These are phyloP conservation scores for Drosophila leonis DNA, from an alignment of 2,888 invertebrate genomes.

Conservation along the genomic window DNA sequence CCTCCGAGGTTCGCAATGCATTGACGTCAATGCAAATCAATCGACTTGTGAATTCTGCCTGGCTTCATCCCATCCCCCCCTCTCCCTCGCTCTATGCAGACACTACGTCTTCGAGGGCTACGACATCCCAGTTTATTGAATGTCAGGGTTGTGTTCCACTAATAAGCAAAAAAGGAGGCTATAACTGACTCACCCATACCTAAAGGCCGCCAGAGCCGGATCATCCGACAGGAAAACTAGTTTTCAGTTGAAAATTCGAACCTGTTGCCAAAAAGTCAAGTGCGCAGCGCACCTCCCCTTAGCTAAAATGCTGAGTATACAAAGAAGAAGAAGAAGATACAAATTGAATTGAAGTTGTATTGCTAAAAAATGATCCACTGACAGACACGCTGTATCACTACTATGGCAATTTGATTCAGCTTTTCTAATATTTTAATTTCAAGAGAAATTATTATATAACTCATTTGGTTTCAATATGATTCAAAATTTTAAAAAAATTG, in stretches of 20 bases:
- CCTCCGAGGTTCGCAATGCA: slow-evolving; percentile 33
- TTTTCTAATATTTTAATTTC: no score
- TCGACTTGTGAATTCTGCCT: slow-evolving; percentile 43
- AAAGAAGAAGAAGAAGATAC: neutral
- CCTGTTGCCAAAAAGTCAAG: slow-evolving; percentile 30
- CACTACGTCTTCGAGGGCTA: slow-evolving; percentile 42
- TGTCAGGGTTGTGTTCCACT: slow-evolving; percentile 76
- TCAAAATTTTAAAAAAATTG: no score
- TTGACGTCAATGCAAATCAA: slow-evolving; percentile 80
- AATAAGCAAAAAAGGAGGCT: slow-evolving; percentile 40
- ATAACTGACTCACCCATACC: slow-evolving; percentile 62
- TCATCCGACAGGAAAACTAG: slow-evolving; percentile 30
- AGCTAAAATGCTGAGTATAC: neutral
- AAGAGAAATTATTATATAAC: neutral
- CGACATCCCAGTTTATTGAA: slow-evolving; percentile 44
- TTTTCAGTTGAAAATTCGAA: slow-evolving; percentile 24
- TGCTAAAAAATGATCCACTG: neutral
- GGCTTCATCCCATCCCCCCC: slow-evolving; percentile 3
- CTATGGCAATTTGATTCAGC: neutral
- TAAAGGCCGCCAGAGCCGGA: slow-evolving; percentile 45
- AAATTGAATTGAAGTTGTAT: neutral
- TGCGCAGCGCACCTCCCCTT: slow-evolving; percentile 11
- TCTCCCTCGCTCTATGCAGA: slow-evolving; percentile 25
- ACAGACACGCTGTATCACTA: neutral
- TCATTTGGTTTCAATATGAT: neutral